Evolutionary conservation across 1,140 invertebrate species (phyloP), one percentile per base, ranked within the genome.

Genomic region (Caenorhabditis remanei): DNA sequence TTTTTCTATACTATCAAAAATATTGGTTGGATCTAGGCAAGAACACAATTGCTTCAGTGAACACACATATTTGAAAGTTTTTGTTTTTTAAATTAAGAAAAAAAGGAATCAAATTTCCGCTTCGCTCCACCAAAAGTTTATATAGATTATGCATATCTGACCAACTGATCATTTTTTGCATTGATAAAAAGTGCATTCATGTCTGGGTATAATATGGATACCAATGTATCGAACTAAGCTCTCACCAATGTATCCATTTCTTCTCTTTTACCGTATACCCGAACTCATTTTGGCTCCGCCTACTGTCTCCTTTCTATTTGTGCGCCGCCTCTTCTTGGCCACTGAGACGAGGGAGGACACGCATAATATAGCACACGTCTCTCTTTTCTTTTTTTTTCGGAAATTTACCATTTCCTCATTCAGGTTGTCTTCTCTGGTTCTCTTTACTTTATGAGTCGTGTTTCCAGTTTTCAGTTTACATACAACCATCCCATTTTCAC

Each of bases 321-420:
- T 79, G 71, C 71, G 71, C 71, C 71, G 46, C 46, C 71, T 79
- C 46, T 79, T 79, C 46, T 79, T 79, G 46, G 40, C 71, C 71
- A 79, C 21, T 50, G 71, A 79, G 71, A 79, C 43, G 71, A 79
- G 71, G 71, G 71, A 79, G 71, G 71, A 79, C 71, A 79, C 71
- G 71, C 71, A 79, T 79, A 79, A 79, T 79, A 79, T 79, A 79
- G 71, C 71, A 79, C 71, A 53, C 71, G 71, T 79, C 71, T 79
- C 71, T 79, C 71, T 21, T 71, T 71, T 46, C 46, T 50, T 79
- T 79, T 79, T 79, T 79, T 79, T 79, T 50, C 21, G 71, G n/a
- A 79, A 79, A 79, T 79, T 79, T 79, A 79, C 71, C 71, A 79
- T 79, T 79, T 79, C 71, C 46, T 79, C 71, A 79, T 79, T 79